Conservation (phyloP, 2,888 invertebrate genomes). For the Cyrtodaria siliqua region DNA sequence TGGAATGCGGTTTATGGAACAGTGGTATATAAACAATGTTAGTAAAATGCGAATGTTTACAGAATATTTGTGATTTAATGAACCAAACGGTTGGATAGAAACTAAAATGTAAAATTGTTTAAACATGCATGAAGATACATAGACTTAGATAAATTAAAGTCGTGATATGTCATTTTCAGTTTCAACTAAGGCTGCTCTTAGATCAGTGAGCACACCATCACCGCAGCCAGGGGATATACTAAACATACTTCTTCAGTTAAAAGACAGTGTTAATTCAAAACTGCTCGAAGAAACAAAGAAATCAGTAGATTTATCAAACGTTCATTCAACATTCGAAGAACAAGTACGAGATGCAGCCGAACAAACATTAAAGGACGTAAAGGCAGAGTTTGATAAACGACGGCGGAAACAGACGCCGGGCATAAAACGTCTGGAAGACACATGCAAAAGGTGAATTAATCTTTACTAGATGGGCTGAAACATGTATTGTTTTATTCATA, state of each 20-base stretch:
- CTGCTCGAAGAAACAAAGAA: constrained; percentile 43
- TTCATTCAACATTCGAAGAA: constrained; percentile 38
- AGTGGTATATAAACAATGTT: too few relatives aligned
- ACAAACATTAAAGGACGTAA: constrained; percentile 34
- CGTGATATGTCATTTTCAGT: too few relatives aligned
- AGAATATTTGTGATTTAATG: too few relatives aligned
- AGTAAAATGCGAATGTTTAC: too few relatives aligned
- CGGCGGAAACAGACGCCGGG: constrained; percentile 35
- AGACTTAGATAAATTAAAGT: too few relatives aligned
- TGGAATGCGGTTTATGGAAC: too few relatives aligned
- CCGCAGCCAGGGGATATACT: constrained; percentile 11
- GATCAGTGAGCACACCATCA: not conserved
- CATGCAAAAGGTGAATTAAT: constrained; percentile 52
- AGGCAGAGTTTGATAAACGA: constrained; percentile 47
- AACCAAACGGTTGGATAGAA: too few relatives aligned
- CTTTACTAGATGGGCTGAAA: too few relatives aligned
- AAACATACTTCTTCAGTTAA: constrained; percentile 39
- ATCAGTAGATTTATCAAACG: constrained; percentile 36
- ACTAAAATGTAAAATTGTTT: too few relatives aligned
- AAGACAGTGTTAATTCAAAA: constrained; percentile 47
- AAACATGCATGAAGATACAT: too few relatives aligned
- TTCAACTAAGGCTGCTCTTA: too few relatives aligned
- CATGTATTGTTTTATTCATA: too few relatives aligned
- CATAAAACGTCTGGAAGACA: constrained; percentile 48
- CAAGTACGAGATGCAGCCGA: constrained; percentile 43